Base-by-base conservation (phyloP, 2,113 vertebrate genomes). In the Charadrius vociferus region DNA sequence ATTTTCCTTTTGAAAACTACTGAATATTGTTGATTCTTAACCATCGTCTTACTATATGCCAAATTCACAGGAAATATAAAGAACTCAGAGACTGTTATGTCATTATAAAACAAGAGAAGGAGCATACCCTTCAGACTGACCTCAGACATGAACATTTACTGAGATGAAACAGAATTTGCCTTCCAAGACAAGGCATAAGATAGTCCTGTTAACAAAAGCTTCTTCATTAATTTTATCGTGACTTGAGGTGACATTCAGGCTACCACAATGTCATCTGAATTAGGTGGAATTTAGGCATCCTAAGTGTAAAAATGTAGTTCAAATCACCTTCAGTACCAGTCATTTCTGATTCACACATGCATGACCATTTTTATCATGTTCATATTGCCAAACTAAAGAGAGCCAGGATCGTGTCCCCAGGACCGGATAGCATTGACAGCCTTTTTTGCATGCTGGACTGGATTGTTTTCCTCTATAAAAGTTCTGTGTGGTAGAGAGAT, bases 321-420 rank as follows among this genome's bases (percentile, higher is more conserved):
- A 34, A 82, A 58, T 50, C 24, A 63, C 29, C 14, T 72, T 91
- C n/a, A 58, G 9, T 50, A 24, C 4, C 45, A n/a, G 41, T 29
- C 22, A 59, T 63, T 66, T 79, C 36, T 86, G 30, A 62, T 85
- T 74, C 45, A 12, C 11, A 59, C 7, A 27, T 17, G 9, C 7
- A 27, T 29, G 18, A 59, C 24, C 8, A 2, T 59, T 32, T 56
- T 41, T 47, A 26, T 71, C 61, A n/a, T 15, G 5, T 16, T 39
- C 79, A 50, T n/a, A 49, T 4, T 30, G 16, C 3, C 14, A 55
- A 63, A 58, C 0, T 62, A 34, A 74, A 75, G 13, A 0, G 0
- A 14, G 8, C 4, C 34, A 59, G 3, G 27, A 67, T 21, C 4
- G 21, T 82, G 14, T 41, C 30, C n/a, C n/a, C 8, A 41, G 32